phyloP scores from a whole-genome alignment of 2,888 invertebrate genomes.

The Syrista parreyssii region DNA sequence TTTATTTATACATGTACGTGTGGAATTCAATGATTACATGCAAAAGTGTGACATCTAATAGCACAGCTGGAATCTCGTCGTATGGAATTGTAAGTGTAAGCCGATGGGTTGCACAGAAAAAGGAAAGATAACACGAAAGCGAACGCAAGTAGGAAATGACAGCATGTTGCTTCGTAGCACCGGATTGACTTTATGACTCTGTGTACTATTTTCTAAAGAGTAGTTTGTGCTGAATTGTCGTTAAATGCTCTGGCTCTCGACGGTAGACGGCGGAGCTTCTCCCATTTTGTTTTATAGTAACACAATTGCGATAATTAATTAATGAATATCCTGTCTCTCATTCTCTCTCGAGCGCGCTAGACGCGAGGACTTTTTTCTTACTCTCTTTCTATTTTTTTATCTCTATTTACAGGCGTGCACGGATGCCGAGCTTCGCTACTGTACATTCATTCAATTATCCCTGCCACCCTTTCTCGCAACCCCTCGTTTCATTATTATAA shows the following conservation, averaged over 20 bases:
- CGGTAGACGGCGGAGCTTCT: background rate
- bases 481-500: background rate
- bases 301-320: background rate
- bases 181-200: background rate
- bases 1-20: background rate
- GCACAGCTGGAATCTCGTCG: background rate
- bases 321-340: background rate
- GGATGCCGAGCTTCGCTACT: constrained; percentile 1
- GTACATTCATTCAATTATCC: constrained; percentile 17
- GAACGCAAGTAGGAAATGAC: background rate
- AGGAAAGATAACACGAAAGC: background rate
- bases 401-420: background rate
- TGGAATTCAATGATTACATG: background rate
- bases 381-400: background rate
- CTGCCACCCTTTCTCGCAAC: background rate
- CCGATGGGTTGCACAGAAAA: background rate
- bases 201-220: background rate
- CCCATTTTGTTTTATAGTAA: background rate
- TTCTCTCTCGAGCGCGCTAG: background rate
- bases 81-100: background rate
- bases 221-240: background rate
- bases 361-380: background rate
- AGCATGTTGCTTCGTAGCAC: background rate
- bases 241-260: background rate
- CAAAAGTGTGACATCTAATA: background rate